A percentile compares a stretch with the other conserved stretches of the same genome.
These are phyloP conservation scores for Caenorhabditis doughertyi DNA, from an alignment of 2,888 invertebrate species.

Conservation along the genomic window DNA sequence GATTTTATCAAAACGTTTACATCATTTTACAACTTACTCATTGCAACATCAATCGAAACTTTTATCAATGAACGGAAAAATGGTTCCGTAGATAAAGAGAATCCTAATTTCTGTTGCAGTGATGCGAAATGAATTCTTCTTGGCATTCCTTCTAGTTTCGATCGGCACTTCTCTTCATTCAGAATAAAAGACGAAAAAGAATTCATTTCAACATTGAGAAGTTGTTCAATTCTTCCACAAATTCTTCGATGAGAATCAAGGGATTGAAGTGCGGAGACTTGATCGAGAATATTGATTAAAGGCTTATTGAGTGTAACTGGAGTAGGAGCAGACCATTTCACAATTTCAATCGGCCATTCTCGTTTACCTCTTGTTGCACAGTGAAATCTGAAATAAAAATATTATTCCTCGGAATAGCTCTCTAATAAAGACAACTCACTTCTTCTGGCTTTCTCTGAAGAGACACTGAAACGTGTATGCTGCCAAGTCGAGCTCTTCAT, in stretches of 20 bases:
- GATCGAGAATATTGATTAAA: constrained; percentile 82
- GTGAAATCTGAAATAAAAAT: constrained; percentile 33
- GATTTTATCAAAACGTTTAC: background rate
- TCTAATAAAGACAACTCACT: background rate
- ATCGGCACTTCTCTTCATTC: constrained; percentile 70
- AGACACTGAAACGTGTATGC: constrained; percentile 1
- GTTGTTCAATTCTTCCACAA: constrained; percentile 71
- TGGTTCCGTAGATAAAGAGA: constrained; percentile 72
- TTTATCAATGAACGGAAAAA: constrained; percentile 79
- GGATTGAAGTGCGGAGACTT: constrained; percentile 71
- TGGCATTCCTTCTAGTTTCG: constrained; percentile 68
- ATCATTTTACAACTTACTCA: constrained; percentile 46
- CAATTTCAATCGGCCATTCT: constrained; percentile 71
- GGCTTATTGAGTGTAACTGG: constrained; percentile 82
- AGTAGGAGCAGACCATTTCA: constrained; percentile 77
- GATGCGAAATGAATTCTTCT: constrained; percentile 64
- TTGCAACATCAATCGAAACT: constrained; percentile 62
- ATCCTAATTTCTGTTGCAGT: constrained; percentile 55
- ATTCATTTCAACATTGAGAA: constrained; percentile 75
- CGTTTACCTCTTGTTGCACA: constrained; percentile 9
- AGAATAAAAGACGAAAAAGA: constrained; percentile 68
- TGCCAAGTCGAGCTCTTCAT: background rate
- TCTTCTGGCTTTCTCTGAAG: constrained; percentile 20
- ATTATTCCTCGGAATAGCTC: too few relatives aligned
- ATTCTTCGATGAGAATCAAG: constrained; percentile 70